phyloP scores from a whole-genome alignment of 2,113 vertebrate species.

The Ptyas mucosa region DNA sequence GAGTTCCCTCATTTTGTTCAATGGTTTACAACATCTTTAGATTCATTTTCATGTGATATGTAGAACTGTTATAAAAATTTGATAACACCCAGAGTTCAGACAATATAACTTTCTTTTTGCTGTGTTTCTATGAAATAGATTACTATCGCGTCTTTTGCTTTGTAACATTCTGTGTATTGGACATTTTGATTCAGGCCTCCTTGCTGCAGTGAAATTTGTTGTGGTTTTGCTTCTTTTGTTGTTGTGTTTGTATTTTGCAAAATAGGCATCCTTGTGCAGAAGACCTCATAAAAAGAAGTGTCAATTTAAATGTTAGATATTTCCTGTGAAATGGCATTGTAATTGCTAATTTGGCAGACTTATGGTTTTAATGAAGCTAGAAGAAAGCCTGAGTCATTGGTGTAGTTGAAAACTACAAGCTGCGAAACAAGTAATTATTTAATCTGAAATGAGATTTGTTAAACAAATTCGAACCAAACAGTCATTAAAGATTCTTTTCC shows the following conservation, averaged over 20 bases:
- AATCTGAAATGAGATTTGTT: slow-evolving; percentile 50
- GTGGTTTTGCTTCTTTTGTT: not conserved
- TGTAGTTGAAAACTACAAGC: slow-evolving; percentile 52
- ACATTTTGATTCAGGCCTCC: not conserved
- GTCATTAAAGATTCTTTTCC: slow-evolving; percentile 19
- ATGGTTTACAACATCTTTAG: not conserved
- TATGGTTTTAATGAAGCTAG: slow-evolving; percentile 48
- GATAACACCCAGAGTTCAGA: not conserved
- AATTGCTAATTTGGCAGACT: slow-evolving; percentile 49
- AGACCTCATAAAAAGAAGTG: not conserved
- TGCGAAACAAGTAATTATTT: slow-evolving; percentile 57
- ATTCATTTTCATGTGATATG: not conserved
- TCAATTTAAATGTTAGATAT: slow-evolving; percentile 39
- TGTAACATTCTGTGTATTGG: not conserved
- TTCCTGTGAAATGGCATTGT: slow-evolving; percentile 34
- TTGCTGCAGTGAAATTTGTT: not conserved
- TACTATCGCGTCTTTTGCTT: not conserved
- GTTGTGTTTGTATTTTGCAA: not conserved
- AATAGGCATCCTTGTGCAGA: not conserved
- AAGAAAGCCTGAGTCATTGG: slow-evolving; percentile 45
- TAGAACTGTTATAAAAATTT: not conserved
- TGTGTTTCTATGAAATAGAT: not conserved
- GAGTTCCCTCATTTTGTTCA: not conserved
- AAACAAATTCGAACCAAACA: slow-evolving; percentile 35
- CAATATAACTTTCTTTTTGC: not conserved